Base-by-base conservation (phyloP, 2,888 invertebrate species). In the Nebria salina region DNA sequence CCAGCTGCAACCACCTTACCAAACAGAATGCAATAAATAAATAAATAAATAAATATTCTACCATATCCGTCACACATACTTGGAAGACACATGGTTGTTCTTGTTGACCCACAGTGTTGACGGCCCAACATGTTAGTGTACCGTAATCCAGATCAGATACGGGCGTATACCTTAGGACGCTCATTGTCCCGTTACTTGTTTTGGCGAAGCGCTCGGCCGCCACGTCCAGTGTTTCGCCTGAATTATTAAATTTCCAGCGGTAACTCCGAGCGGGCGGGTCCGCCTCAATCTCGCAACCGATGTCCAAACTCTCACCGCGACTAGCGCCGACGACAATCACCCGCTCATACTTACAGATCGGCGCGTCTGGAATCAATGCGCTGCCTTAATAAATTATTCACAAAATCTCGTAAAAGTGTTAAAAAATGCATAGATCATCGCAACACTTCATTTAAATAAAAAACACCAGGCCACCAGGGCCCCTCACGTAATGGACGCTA, bases 181-280 rank as follows among this genome's bases (percentile, higher is more conserved):
- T 93, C 82, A 93, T 91, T 84, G 94, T 94, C 84, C 96, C 96
- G 88, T 95, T 95, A 83, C 89, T 89, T 84, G 93, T 93, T 85
- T 94, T 93, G 82, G 90, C 88, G 90, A 94, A 95, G 82, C 94
- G 90, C 87, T 95, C 95, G 72, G 94, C 92, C 75, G 94, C 94
- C 82, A 96, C 94, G 89, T 96, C 96, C 83, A 95, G 90, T 75
- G 95, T 96, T 90, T 96, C 96, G 3, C 97, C 96, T 11, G 96
- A 96, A 90, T 96, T 96, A 91, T 97, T 97, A 91, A 97, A 97
- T 91, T 97, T 96, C 97, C 97, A 97, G 85, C 95, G 94, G 91
- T 97, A 97, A 87, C 93, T 94, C 85, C 95, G 94, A 81, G 96
- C 96, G 76, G 96, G 96, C 41, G 97, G 97, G 91, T 97, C 96